phyloP scores from a whole-genome alignment of 64 coral and sea anemone genomes.

The Porites australiensis region DNA sequence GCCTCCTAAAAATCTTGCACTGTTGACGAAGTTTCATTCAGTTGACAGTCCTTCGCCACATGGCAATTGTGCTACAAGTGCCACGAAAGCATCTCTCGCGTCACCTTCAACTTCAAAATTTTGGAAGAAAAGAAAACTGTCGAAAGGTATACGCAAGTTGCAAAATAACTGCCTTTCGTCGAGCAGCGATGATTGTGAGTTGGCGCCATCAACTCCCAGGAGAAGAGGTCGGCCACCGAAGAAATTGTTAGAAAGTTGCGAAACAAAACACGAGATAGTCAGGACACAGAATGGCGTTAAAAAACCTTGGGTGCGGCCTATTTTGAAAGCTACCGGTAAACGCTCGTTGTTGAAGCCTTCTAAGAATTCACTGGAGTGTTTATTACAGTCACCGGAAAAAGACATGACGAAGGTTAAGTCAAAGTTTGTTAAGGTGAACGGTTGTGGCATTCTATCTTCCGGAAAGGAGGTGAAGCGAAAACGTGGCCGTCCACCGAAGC shows the following conservation, averaged over 20 bases:
- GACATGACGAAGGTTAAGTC: constrained; percentile 70
- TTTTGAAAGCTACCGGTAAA: constrained; percentile 88
- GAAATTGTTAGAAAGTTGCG: constrained; percentile 70
- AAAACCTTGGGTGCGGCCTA: constrained; percentile 96
- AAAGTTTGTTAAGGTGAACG: constrained; percentile 81
- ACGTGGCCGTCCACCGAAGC: constrained; percentile 86
- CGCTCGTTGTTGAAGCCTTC: constrained; percentile 71
- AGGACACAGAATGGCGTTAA: constrained; percentile 89
- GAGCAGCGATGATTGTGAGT: constrained; percentile 83
- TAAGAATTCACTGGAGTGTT: constrained; percentile 59
- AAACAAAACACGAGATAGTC: constrained; percentile 84
- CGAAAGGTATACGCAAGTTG: constrained; percentile 86
- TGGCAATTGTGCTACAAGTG: constrained; percentile 97
- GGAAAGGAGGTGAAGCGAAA: constrained; percentile 69
- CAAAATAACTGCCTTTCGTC: constrained; percentile 62
- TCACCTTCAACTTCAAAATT: constrained; percentile 94
- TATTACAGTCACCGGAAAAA: constrained; percentile 57
- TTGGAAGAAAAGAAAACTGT: constrained; percentile 81
- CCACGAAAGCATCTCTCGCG: constrained; percentile 99
- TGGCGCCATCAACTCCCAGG: constrained; percentile 61
- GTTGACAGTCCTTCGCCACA: constrained; percentile 77
- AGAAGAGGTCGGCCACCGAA: constrained; percentile 91
- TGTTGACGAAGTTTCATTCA: constrained; percentile 44
- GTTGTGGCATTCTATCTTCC: constrained; percentile 57
- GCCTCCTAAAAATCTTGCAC: constrained; percentile 60